Conservation (phyloP, 2,797 vertebrate genomes). For the Corythornis leucogaster region DNA sequence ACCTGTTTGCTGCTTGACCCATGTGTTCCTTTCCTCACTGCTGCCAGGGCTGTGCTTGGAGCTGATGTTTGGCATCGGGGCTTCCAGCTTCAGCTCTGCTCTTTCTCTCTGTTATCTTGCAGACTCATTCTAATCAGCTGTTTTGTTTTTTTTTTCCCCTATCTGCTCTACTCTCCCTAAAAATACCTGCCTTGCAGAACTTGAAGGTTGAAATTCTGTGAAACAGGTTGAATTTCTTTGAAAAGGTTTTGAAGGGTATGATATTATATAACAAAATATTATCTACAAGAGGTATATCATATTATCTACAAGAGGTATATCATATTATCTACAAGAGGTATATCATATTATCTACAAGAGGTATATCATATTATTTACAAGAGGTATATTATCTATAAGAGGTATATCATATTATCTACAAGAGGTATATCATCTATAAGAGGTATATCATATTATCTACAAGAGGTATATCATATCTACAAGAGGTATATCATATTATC, state of each 20-base stretch:
- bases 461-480: too few relatives aligned
- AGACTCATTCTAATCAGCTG: neutral
- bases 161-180: neutral
- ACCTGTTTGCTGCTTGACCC: neutral
- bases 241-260: neutral
- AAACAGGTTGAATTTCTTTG: neutral
- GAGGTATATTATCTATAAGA: too few relatives aligned
- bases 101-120: neutral
- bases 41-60: neutral
- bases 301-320: too few relatives aligned
- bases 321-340: too few relatives aligned
- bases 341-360: too few relatives aligned
- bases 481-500: too few relatives aligned
- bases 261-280: neutral
- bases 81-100: neutral
- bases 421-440: too few relatives aligned
- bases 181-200: neutral
- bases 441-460: too few relatives aligned
- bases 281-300: too few relatives aligned
- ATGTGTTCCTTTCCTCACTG: neutral
- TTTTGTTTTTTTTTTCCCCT: rapidly evolving
- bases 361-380: too few relatives aligned
- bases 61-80: neutral
- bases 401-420: too few relatives aligned
- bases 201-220: neutral